Percentiles rank a stretch among this genome's conserved stretches.
Evolutionary conservation across 2,888 invertebrate species (phyloP).

Genomic region (Rosalia funebris): DNA sequence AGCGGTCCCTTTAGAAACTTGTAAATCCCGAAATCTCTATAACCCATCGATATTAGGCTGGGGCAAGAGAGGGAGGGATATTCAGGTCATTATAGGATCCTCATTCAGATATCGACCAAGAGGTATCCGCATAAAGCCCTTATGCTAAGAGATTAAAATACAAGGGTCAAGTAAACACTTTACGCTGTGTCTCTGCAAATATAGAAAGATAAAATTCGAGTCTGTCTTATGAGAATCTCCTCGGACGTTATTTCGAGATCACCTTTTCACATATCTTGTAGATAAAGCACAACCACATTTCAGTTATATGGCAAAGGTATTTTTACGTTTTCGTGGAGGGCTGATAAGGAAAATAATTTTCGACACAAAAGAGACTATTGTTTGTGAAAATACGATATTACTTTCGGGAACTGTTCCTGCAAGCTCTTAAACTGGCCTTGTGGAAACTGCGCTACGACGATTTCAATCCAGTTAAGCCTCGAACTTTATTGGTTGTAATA

Average conservation of each 20-base stretch:
- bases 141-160: conserved; percentile 28
- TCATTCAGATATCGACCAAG: conserved; percentile 31
- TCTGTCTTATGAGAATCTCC: background rate
- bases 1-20: conserved; percentile 43
- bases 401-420: background rate
- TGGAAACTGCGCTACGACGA: too few species aligned
- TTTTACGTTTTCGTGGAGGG: background rate
- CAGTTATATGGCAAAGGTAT: background rate
- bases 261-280: conserved; percentile 8
- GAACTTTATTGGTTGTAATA: too few species aligned
- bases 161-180: conserved; percentile 21
- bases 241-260: conserved; percentile 6
- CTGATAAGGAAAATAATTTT: background rate
- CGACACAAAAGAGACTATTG: background rate
- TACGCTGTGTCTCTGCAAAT: conserved; percentile 6
- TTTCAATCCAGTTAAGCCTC: too few species aligned
- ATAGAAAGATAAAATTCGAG: background rate
- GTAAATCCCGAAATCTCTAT: conserved; percentile 46
- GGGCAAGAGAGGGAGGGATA: conserved; percentile 30
- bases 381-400: background rate
- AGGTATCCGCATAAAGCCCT: conserved; percentile 10
- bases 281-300: conserved; percentile 4
- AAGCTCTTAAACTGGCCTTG: too few species aligned
- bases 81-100: conserved; percentile 44
- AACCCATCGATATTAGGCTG: conserved; percentile 45